phyloP scores from a whole-genome alignment of 2,888 invertebrate species.

The Melanchra persicariae region DNA sequence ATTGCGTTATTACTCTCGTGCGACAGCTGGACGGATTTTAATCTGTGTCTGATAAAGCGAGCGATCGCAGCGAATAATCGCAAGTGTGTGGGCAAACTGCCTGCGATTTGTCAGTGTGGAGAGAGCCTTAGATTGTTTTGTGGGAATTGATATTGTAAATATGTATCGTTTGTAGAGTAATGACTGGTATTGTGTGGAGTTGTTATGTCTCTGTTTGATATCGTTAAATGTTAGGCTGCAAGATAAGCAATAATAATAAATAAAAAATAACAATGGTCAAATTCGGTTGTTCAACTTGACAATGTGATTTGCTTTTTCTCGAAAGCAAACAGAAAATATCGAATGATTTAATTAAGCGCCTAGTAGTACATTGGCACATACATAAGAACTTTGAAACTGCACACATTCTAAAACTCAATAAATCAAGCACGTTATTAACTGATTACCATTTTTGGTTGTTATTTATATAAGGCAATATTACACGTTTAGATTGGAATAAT shows the following conservation, averaged over 20 bases:
- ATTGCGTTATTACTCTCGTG: constrained; percentile 67
- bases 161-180: constrained; percentile 43
- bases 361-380: neutral
- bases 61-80: constrained; percentile 75
- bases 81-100: constrained; percentile 67
- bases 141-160: constrained; percentile 45
- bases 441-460: constrained; percentile 47
- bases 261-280: neutral
- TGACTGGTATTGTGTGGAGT: constrained; percentile 1
- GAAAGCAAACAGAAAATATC: neutral
- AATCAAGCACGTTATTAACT: constrained; percentile 30
- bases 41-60: constrained; percentile 77
- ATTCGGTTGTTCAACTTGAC: constrained; percentile 6
- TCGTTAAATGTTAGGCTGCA: neutral
- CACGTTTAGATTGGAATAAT: constrained; percentile 38
- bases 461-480: constrained; percentile 35
- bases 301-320: neutral
- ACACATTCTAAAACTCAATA: constrained; percentile 17
- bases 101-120: constrained; percentile 64
- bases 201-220: constrained; percentile 3
- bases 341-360: neutral
- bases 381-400: constrained; percentile 4
- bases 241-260: neutral
- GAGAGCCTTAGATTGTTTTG: constrained; percentile 49
- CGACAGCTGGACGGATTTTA: constrained; percentile 71